A percentile compares a stretch with the other conserved stretches of the same genome.
Evolutionary conservation across 2,113 vertebrate genomes (phyloP).

Genomic region (Pachycephala philippinensis): DNA sequence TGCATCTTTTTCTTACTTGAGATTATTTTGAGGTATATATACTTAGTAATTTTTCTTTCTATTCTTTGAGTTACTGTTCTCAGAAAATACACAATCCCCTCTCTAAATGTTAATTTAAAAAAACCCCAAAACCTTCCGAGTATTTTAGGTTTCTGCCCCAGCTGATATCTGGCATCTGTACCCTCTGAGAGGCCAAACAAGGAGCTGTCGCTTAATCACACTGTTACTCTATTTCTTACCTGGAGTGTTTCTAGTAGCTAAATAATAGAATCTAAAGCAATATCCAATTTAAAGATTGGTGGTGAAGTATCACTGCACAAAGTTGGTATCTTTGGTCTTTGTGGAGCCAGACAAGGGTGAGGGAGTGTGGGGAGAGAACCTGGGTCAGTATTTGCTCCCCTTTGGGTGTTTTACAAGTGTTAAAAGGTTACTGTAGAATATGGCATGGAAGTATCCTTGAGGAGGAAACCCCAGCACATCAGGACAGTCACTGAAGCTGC

Average conservation of each 20-base stretch:
- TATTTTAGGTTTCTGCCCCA: background rate
- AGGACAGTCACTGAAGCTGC: background rate
- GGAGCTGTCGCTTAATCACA: background rate
- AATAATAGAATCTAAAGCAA: background rate
- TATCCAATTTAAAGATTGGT: background rate
- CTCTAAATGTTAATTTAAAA: background rate
- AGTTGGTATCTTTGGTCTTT: background rate
- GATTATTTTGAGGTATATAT: background rate
- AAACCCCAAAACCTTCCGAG: accelerated
- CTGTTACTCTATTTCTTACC: background rate
- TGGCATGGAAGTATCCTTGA: background rate
- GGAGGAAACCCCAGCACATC: background rate
- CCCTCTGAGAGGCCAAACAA: background rate
- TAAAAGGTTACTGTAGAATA: background rate
- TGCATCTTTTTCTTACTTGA: background rate
- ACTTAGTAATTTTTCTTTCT: background rate
- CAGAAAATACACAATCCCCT: background rate
- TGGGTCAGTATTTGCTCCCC: background rate
- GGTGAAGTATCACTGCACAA: background rate
- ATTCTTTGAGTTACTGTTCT: background rate
- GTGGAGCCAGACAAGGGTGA: background rate
- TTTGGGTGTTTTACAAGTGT: accelerated
- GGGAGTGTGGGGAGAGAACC: background rate
- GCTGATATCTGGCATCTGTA: background rate
- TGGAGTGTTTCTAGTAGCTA: background rate